Evolutionary conservation across 2,113 vertebrate genomes (phyloP).

Genomic region (Brachyhypopomus gauderio): DNA sequence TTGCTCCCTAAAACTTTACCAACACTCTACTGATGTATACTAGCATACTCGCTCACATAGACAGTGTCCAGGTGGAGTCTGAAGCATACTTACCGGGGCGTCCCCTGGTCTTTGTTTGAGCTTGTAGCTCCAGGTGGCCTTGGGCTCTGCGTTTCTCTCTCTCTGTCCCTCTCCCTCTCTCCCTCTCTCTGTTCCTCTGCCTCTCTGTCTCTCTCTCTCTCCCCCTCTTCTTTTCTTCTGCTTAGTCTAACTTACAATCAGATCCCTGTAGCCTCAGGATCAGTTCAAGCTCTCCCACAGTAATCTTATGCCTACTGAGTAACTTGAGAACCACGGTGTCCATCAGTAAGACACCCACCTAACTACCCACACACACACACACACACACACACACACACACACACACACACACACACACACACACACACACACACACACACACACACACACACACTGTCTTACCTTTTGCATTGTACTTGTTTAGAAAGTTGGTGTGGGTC

Average conservation of each 20-base stretch:
- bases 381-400: too few relatives aligned
- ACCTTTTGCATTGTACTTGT: constrained; percentile 65
- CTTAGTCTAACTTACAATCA: constrained; percentile 60
- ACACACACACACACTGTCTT: constrained; percentile 50
- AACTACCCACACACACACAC: background rate
- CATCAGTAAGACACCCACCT: constrained; percentile 41
- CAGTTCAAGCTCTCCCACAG: constrained; percentile 55
- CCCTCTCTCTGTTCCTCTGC: constrained; percentile 35
- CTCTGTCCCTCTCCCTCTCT: constrained; percentile 7
- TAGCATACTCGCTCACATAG: background rate
- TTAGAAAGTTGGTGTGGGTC: constrained; percentile 45
- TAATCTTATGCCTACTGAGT: constrained; percentile 61
- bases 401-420: too few relatives aligned
- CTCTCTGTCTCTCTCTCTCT: constrained; percentile 23
- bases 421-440: constrained; percentile 10
- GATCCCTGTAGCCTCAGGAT: constrained; percentile 49
- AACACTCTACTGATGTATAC: background rate
- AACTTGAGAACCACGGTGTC: constrained; percentile 63
- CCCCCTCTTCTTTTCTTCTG: constrained; percentile 42
- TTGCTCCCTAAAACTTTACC: background rate
- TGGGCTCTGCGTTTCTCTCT: constrained; percentile 16
- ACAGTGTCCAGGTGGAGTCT: background rate
- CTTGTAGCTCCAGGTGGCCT: constrained; percentile 17
- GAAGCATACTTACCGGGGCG: constrained; percentile 41
- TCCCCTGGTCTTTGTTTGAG: constrained; percentile 19